Evolutionary conservation across 2,797 vertebrate species (phyloP), one percentile per base, ranked within the genome.

Genomic region (Anguilla marmorata): DNA sequence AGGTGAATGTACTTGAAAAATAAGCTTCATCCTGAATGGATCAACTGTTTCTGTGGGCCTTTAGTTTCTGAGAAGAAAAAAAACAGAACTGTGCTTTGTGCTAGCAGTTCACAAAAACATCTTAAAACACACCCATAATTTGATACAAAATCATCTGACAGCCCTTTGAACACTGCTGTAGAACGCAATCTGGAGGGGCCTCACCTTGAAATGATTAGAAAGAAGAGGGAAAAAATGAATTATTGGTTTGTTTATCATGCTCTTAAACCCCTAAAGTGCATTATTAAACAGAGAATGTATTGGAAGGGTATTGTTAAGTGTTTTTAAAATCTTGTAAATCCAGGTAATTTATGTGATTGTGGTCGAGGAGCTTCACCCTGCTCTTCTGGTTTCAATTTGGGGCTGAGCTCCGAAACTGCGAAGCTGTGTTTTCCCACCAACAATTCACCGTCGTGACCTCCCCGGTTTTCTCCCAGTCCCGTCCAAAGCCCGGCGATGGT

Each of bases 291-390:
- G 95, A 96, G 95, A 96, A 95, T 95, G 95, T 96, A 96, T 98
- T 98, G 98, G 97, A 96, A 96, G 95, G 94, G 95, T 97, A 97
- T 98, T 98, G 97, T 98, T 98, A 97, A 98, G 97, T 96, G 95
- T 97, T 98, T 97, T 97, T 96, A 97, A 96, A 97, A 97, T 95
- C 98, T 98, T 98, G 98, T 99, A 99, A 99, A 99, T 98, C 97
- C 96, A 93, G 66, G 91, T 97, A 97, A 98, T 98, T 98, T 98
- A 99, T 98, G 97, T 97, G 94, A 94, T 94, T 92, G 92, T 95
- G 95, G 96, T 94, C 93, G 94, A 93, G 93, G 94, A 94, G 93
- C 95, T 94, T 96, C 95, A 94, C 93, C 96, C 95, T 91, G 92
- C 95, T 95, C 97, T 97, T 97, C 97, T 97, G 97, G 94, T 96